These are phyloP conservation scores for Silvanus unidentatus DNA, from an alignment of 2,888 invertebrate genomes.

Conservation along the genomic window DNA sequence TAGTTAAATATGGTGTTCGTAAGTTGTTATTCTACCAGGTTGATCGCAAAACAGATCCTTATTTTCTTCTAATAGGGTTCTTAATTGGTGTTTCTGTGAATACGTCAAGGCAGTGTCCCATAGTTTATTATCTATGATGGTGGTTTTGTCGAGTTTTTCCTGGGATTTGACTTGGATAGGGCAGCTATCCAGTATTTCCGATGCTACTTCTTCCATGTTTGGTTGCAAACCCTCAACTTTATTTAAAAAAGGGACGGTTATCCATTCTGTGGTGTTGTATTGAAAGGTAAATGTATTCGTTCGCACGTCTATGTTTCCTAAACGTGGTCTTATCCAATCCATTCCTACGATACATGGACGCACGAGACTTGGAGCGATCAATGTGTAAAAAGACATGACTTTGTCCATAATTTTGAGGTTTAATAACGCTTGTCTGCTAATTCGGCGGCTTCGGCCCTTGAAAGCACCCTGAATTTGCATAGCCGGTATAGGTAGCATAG, in stretches of 20 bases:
- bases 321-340: constrained; percentile 4
- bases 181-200: background rate
- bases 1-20: constrained; percentile 10
- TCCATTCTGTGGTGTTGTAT: no score
- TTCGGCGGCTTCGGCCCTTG: constrained; percentile 3
- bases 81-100: background rate
- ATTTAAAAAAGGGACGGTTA: no score
- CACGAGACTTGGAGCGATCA: background rate
- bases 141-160: background rate
- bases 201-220: no score
- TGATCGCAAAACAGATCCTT: constrained; percentile 3
- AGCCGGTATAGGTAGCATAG: constrained; percentile 6
- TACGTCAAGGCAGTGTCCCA: no score
- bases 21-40: constrained; percentile 6
- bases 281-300: no score
- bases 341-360: constrained; percentile 6
- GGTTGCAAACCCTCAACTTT: no score
- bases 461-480: constrained; percentile 8
- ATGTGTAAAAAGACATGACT: background rate
- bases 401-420: background rate
- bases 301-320: background rate
- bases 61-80: no score
- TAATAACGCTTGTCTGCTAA: constrained; percentile 5
- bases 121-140: no score
- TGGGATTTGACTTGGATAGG: background rate